A percentile compares a stretch with the other conserved stretches of the same genome.
Conservation (phyloP, 2,113 vertebrate species). For the Heterochromis multidens region DNA sequence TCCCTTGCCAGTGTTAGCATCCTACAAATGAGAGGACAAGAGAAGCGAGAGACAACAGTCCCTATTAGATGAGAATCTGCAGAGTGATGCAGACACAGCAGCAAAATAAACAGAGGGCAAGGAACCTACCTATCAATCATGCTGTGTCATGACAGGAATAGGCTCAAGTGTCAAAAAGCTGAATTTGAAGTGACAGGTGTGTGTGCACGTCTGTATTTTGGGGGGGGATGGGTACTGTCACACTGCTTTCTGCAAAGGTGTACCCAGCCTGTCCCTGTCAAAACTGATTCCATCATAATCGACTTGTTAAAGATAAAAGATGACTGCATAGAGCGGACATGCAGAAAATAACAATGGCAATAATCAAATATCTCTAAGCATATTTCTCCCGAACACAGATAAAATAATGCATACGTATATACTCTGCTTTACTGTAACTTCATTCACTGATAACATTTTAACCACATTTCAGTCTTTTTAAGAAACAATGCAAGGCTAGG, state of each 20-base stretch:
- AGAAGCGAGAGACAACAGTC: not conserved
- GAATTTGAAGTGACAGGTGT: constrained; percentile 53
- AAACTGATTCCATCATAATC: constrained; percentile 64
- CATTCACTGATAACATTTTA: not conserved
- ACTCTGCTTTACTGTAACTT: not conserved
- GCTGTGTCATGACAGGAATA: constrained; percentile 6
- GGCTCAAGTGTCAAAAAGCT: constrained; percentile 30
- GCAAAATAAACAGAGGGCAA: constrained; percentile 18
- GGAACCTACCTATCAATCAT: constrained; percentile 61
- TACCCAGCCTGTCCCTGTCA: constrained; percentile 19
- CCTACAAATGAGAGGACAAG: constrained; percentile 10
- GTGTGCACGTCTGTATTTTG: not conserved
- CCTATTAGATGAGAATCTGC: constrained; percentile 12
- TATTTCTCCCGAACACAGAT: not conserved
- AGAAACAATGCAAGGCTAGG: not conserved
- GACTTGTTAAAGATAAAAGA: constrained; percentile 40
- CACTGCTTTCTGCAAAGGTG: constrained; percentile 16
- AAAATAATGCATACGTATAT: not conserved
- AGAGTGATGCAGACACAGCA: not conserved
- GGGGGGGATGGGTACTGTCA: not conserved
- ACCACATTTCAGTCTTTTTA: not conserved
- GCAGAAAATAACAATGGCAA: not conserved
- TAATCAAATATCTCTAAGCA: constrained; percentile 1
- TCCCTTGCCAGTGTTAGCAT: constrained; percentile 20
- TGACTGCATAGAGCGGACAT: not conserved